phyloP scores from a whole-genome alignment of 2,113 vertebrate species.

The Puntigrus tetrazona region DNA sequence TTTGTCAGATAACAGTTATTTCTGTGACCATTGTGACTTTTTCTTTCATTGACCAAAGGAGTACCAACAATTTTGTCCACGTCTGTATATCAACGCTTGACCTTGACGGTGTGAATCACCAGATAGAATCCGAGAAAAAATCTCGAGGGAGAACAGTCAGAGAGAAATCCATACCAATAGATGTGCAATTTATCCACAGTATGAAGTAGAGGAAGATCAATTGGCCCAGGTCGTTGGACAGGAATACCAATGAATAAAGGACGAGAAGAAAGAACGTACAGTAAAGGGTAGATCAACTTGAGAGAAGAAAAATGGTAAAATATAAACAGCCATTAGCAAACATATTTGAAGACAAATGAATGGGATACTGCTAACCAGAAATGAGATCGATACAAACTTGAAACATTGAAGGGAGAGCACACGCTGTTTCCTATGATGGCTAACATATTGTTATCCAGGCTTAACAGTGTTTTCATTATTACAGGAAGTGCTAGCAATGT shows the following conservation, averaged over 20 bases:
- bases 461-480: background rate
- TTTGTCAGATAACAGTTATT: too few species aligned
- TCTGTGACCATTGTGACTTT: too few species aligned
- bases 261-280: constrained; percentile 11
- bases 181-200: constrained; percentile 74
- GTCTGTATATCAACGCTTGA: too few species aligned
- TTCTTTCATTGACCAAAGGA: too few species aligned
- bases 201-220: constrained; percentile 64
- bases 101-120: too few species aligned
- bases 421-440: background rate
- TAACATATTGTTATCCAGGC: background rate
- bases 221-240: constrained; percentile 71
- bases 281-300: constrained; percentile 17
- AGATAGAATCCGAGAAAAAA: constrained; percentile 63
- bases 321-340: background rate
- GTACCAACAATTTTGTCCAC: too few species aligned
- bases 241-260: constrained; percentile 58
- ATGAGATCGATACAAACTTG: background rate
- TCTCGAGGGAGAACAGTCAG: constrained; percentile 58
- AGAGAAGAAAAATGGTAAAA: background rate
- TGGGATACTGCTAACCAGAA: background rate
- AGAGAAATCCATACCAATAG: constrained; percentile 72
- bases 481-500: background rate
- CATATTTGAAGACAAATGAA: background rate
- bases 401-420: background rate